These are phyloP conservation scores for Bombus cullumanus DNA, from an alignment of 1,140 invertebrate species.

Conservation along the genomic window DNA sequence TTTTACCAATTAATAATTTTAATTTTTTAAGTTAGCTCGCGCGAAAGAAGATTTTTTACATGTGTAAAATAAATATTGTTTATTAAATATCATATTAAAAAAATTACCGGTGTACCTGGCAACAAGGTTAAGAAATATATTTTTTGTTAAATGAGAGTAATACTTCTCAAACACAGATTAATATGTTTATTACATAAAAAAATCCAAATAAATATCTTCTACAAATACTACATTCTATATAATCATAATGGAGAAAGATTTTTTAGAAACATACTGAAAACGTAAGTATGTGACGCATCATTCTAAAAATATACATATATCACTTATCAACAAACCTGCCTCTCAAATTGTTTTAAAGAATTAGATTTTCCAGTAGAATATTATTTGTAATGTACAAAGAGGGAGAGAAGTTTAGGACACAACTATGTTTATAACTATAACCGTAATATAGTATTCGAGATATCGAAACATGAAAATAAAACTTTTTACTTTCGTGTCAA, in stretches of 20 bases:
- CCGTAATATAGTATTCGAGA: background rate
- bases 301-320: conserved; percentile 4
- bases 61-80: background rate
- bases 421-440: background rate
- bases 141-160: background rate
- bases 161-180: background rate
- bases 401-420: background rate
- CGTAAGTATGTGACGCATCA: background rate
- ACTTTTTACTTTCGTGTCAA: background rate
- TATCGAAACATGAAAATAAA: background rate
- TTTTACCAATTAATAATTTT: background rate
- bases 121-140: background rate
- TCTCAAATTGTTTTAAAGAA: background rate
- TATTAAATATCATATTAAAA: background rate
- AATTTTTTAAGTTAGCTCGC: background rate
- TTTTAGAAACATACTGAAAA: conserved; percentile 10
- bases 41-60: background rate
- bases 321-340: conserved; percentile 21
- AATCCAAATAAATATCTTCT: background rate
- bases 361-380: background rate
- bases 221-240: background rate
- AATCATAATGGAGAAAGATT: background rate
- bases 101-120: background rate
- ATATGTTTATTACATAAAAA: background rate
- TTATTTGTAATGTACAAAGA: background rate